Conservation (phyloP, 2,888 invertebrate genomes). For the Andricus curvator region DNA sequence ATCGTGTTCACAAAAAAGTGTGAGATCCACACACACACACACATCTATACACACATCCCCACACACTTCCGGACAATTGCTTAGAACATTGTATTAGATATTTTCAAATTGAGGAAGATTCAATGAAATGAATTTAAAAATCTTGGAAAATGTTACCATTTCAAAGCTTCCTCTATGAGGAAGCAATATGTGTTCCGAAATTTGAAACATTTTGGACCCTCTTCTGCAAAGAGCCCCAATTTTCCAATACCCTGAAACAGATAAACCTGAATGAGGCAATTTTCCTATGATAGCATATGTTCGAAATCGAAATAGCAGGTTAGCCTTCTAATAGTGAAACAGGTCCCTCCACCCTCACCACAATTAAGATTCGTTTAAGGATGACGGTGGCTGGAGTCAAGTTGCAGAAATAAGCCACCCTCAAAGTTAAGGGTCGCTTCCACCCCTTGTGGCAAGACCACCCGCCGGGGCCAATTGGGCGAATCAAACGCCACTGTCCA, state of each 20-base stretch:
- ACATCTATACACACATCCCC: too few relatives aligned
- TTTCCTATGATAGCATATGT: constrained; percentile 1
- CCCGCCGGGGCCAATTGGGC: constrained; percentile 42
- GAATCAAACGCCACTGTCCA: constrained; percentile 38
- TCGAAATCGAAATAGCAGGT: constrained; percentile 1
- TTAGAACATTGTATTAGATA: too few relatives aligned
- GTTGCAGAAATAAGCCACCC: constrained; percentile 22
- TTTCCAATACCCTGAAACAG: background rate
- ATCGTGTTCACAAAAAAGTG: too few relatives aligned
- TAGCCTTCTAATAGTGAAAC: constrained; percentile 9
- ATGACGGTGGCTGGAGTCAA: constrained; percentile 30
- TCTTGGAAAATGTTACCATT: too few relatives aligned
- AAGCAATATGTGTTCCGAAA: too few relatives aligned
- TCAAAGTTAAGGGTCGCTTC: constrained; percentile 11
- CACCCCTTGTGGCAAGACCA: constrained; percentile 19
- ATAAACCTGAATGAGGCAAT: background rate
- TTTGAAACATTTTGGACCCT: too few relatives aligned
- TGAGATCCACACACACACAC: too few relatives aligned
- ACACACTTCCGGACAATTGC: too few relatives aligned
- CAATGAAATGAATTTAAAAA: too few relatives aligned
- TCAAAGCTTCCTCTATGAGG: too few relatives aligned
- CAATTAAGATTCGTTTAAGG: constrained; percentile 35
- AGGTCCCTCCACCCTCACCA: constrained; percentile 22
- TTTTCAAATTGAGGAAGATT: too few relatives aligned
- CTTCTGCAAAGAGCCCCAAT: background rate